Evolutionary conservation across 2,797 vertebrate species (phyloP).

Genomic region (Champsocephalus esox): DNA sequence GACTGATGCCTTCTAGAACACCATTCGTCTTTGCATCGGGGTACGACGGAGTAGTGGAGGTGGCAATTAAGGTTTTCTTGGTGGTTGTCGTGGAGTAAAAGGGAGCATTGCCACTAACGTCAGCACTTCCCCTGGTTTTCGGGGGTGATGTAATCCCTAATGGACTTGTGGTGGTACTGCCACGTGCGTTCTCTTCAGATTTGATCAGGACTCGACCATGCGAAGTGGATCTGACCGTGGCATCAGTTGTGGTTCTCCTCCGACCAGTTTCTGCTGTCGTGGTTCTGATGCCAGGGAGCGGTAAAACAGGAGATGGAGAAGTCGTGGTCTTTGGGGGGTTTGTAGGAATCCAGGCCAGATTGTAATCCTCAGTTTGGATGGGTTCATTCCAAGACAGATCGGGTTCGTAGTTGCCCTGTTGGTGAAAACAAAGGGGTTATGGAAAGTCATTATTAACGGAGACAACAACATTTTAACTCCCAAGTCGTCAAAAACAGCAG

Average conservation of each 20-base stretch:
- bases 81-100: slow-evolving; percentile 31
- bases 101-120: slow-evolving; percentile 39
- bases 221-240: slow-evolving; percentile 29
- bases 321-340: slow-evolving; percentile 62
- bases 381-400: slow-evolving; percentile 63
- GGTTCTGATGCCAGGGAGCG: slow-evolving; percentile 66
- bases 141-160: slow-evolving; percentile 27
- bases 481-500: no score
- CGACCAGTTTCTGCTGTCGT: slow-evolving; percentile 38
- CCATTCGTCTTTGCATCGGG: slow-evolving; percentile 35
- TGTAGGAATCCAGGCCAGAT: slow-evolving; percentile 44
- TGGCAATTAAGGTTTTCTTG: neutral
- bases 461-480: no score
- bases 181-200: neutral
- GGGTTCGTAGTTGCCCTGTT: slow-evolving; percentile 65
- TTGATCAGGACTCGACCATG: slow-evolving; percentile 14
- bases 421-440: slow-evolving; percentile 19
- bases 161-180: slow-evolving; percentile 41
- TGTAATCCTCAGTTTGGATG: slow-evolving; percentile 48
- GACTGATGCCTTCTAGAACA: slow-evolving; percentile 1
- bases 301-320: slow-evolving; percentile 62
- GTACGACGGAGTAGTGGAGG: slow-evolving; percentile 40
- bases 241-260: slow-evolving; percentile 44
- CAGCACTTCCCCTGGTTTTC: slow-evolving; percentile 17
- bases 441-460: neutral